Conservation (phyloP, 2,888 invertebrate species). For the Muscina levida region DNA sequence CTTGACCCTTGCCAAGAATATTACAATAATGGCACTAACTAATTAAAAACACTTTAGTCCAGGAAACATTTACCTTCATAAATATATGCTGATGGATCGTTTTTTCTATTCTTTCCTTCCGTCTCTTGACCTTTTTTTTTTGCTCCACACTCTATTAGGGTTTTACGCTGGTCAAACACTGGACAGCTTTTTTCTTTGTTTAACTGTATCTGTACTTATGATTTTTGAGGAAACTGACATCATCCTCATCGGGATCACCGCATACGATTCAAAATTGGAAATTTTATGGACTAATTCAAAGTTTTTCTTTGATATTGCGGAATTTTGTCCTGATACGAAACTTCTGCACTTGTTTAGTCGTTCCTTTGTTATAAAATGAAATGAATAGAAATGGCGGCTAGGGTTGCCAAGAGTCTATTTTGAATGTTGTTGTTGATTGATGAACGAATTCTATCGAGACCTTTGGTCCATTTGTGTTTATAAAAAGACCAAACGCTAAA, state of each 20-base stretch:
- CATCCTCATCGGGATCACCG: constrained; percentile 57
- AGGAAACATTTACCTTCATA: constrained; percentile 46
- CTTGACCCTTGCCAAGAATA: no score
- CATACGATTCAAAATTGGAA: constrained; percentile 53
- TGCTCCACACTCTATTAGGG: constrained; percentile 27
- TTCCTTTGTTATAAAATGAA: constrained; percentile 55
- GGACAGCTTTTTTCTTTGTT: constrained; percentile 61
- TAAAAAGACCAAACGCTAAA: no score
- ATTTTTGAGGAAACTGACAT: constrained; percentile 52
- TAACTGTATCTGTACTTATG: constrained; percentile 56
- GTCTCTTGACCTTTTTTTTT: constrained; percentile 46
- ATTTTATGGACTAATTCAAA: constrained; percentile 34
- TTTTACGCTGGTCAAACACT: constrained; percentile 58
- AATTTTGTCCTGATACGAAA: constrained; percentile 42
- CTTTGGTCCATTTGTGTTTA: no score
- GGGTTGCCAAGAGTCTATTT: constrained; percentile 29
- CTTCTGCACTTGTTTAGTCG: background rate
- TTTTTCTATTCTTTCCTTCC: background rate
- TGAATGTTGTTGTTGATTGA: background rate
- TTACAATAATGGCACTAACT: background rate
- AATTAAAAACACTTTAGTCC: background rate
- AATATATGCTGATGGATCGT: constrained; percentile 20
- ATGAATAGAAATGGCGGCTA: background rate
- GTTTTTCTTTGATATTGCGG: constrained; percentile 47
- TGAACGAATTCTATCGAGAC: no score